Base-by-base conservation (phyloP, 2,113 vertebrate genomes). In the Cavia porcellus region DNA sequence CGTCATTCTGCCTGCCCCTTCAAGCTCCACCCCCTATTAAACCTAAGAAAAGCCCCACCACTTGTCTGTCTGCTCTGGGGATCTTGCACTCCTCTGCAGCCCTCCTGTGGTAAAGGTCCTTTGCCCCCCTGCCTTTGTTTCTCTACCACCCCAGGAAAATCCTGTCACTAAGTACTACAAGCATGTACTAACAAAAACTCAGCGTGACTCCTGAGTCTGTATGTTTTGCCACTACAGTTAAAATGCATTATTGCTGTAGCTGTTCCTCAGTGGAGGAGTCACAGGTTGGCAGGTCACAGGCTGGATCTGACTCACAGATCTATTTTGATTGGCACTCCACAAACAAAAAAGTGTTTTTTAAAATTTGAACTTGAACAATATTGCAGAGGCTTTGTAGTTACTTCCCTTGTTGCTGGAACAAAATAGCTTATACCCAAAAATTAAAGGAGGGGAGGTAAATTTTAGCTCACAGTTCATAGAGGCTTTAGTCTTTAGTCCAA, bases 241-340 rank as follows among this genome's bases (percentile, higher is more conserved):
- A 61, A 62, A 42, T 24, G 4, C 17, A 2, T 82, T 45, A 38
- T 62, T 24, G 35, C 59, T 11, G 20, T 59, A 66, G 7, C 30
- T 89, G 22, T 80, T 81, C 11, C 79, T 86, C 57, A 77, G 45
- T 38, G 57, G 30, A 62, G 45, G 75, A 77, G 17, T 87, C 66
- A 87, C 50, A 89, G 19, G n/a, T 3, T 20, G 38, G 12, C 28
- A 64, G 7, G n/a, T 28, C 1, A 45, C 45, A 52, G 61, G 70
- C 10, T 77, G 14, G 70, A 47, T 74, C 22, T 96, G 55, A 17
- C 25, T 96, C 68, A 74, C 10, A 61, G 8, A 62, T 92, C 64
- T 94, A 35, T 92, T 94, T 94, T 68, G 50, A 30, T 80, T 88
- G 55, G 24, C 24, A 57, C 50, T 88, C 35, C 55, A 28, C 42